Conservation (phyloP, 2,113 vertebrate genomes). For the Cygnus buccinator region DNA sequence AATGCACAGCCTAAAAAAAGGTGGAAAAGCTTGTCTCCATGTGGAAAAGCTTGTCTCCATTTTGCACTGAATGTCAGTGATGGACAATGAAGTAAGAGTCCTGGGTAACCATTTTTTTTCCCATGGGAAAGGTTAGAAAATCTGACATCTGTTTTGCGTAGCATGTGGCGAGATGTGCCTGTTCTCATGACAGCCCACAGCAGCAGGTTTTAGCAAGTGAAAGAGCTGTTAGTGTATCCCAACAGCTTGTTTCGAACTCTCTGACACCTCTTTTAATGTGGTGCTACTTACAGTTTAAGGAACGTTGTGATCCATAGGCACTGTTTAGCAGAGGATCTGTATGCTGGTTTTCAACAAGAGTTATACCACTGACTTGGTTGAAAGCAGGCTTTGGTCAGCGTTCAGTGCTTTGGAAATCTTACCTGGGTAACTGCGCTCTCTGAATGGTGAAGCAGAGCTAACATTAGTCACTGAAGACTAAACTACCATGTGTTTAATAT, state of each 20-base stretch:
- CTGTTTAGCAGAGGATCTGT: neutral
- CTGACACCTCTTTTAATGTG: neutral
- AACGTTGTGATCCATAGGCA: neutral
- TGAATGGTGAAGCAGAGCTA: neutral
- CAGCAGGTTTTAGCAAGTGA: neutral
- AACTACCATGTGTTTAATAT: conserved; percentile 18
- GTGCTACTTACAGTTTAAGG: neutral
- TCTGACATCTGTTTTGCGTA: neutral
- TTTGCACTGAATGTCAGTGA: neutral
- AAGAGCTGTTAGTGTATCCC: neutral
- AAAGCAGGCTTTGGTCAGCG: neutral
- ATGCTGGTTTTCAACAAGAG: neutral
- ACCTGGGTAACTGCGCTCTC: neutral
- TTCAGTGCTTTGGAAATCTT: neutral
- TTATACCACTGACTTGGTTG: neutral
- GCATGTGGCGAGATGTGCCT: neutral
- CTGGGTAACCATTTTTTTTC: neutral
- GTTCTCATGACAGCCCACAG: neutral
- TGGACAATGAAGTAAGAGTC: neutral
- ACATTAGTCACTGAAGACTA: neutral
- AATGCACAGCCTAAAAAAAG: neutral
- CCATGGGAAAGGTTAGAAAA: neutral
- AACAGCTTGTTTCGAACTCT: neutral
- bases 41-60: neutral
- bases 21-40: neutral